Evolutionary conservation across 2,113 vertebrate genomes (phyloP), one percentile per base, ranked within the genome.

Genomic region (Rattus norvegicus): DNA sequence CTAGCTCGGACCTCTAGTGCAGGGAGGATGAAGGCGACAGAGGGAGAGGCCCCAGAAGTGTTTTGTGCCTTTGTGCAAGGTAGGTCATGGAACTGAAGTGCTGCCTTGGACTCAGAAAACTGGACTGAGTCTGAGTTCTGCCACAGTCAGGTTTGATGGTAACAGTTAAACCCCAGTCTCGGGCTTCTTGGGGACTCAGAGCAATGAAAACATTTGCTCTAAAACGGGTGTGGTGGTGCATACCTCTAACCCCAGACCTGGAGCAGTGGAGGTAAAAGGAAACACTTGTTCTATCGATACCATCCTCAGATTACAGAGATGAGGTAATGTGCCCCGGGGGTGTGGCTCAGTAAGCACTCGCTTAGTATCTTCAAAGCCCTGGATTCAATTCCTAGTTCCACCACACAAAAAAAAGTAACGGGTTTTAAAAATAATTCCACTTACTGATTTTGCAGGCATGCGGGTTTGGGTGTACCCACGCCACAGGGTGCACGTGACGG

Each of bases 21-120:
- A 77, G 52, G 33, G 52, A 33, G 63, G 89, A 47, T 33, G 56
- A 77, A 79, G 24, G 47, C 26, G 36, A 83, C 2, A 24, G 13
- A 95, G 79, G 24, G 39, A 65, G 84, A 83, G 93, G 83, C 61
- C 47, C 76, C 52, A 90, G 88, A 92, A 95, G 76, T 28, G 69
- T 16, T 56, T 63, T 94, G 56, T 95, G 65, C 76, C 88, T 54
- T 39, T 67, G 85, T 73, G 67, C 88, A 92, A 69, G 52, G 54
- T 12, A 72, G 52, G 39, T 4, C 70, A 54, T 52, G 43, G 80
- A 92, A 77, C 47, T 11, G 14, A 93, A 56, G 70, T 54, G 52
- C 30, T 80, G 87, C 80, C 36, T n/a, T 19, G 77, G 43, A 92
- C 28, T 65, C 28, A 67, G 67, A 92, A 83, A 39, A 61, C 33